phyloP scores from a whole-genome alignment of 2,888 invertebrate species.

The Pteria penguin region DNA sequence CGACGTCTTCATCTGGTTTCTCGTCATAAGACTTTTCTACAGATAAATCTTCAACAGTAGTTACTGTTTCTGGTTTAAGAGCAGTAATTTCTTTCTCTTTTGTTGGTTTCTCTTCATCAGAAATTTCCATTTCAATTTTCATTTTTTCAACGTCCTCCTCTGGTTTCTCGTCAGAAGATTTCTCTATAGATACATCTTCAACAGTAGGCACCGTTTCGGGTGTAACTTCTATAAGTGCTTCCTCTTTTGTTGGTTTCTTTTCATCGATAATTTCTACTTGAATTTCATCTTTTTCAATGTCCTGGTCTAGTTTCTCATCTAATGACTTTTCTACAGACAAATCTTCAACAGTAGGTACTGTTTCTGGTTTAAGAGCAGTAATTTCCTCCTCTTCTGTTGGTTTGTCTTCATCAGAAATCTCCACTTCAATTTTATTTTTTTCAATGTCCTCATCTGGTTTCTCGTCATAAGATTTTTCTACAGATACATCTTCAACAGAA shows the following conservation, averaged over 20 bases:
- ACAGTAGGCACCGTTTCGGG: not conserved
- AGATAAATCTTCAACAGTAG: too few relatives aligned
- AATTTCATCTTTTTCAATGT: constrained; percentile 4
- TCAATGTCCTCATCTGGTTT: constrained; percentile 5
- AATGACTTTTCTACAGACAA: constrained; percentile 13
- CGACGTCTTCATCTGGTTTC: not conserved
- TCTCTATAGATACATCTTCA: constrained; percentile 21
- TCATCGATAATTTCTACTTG: constrained; percentile 34
- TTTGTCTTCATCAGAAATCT: not conserved
- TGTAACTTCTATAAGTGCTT: constrained; percentile 26
- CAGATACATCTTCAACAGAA: constrained; percentile 1
- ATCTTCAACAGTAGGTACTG: not conserved
- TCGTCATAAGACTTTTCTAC: too few relatives aligned
- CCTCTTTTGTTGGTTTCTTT: constrained; percentile 43
- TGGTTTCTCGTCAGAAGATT: constrained; percentile 8
- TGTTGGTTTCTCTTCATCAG: not conserved
- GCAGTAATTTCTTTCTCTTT: constrained; percentile 8
- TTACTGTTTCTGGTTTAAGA: not conserved
- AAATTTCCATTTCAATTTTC: not conserved
- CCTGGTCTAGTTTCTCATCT: not conserved
- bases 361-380: not conserved
- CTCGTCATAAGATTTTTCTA: constrained; percentile 1
- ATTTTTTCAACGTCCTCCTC: constrained; percentile 10
- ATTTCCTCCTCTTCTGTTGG: constrained; percentile 1
- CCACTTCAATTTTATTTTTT: constrained; percentile 12